Percentiles rank a stretch among this genome's conserved stretches.
Evolutionary conservation across 2,113 vertebrate species (phyloP).

Genomic region (Zosterops pallidus): DNA sequence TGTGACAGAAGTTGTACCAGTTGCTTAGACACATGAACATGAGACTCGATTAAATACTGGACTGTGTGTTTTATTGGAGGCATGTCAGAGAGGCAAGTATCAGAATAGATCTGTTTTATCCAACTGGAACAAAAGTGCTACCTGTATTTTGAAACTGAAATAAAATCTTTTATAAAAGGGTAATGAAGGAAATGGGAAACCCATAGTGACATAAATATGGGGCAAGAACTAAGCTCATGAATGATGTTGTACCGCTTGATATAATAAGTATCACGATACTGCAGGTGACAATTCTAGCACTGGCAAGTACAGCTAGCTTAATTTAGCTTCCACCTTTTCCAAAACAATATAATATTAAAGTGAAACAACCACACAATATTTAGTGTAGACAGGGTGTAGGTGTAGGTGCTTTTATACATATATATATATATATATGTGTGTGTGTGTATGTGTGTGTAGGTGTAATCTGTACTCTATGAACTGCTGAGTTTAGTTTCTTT

Average conservation of each 20-base stretch:
- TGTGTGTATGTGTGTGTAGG: too few species aligned
- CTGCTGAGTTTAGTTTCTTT: background rate
- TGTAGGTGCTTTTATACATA: too few species aligned
- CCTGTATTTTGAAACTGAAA: background rate
- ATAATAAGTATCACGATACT: background rate
- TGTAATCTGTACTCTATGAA: background rate
- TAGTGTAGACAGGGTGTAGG: background rate
- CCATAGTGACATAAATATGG: background rate
- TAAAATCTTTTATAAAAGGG: background rate
- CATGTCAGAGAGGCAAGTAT: background rate
- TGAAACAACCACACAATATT: background rate
- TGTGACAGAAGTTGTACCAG: background rate
- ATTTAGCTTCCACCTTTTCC: background rate
- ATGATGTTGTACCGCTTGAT: fast-evolving
- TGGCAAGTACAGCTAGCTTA: background rate
- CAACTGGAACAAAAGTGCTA: background rate
- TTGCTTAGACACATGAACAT: fast-evolving
- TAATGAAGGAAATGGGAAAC: background rate
- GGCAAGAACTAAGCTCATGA: background rate
- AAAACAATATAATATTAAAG: background rate
- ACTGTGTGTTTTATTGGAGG: fast-evolving
- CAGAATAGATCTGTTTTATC: background rate
- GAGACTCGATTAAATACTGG: background rate
- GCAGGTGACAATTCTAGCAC: background rate
- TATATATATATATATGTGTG: too few species aligned